Base-by-base conservation (phyloP, 2,113 vertebrate species). In the Podarcis raffonei region DNA sequence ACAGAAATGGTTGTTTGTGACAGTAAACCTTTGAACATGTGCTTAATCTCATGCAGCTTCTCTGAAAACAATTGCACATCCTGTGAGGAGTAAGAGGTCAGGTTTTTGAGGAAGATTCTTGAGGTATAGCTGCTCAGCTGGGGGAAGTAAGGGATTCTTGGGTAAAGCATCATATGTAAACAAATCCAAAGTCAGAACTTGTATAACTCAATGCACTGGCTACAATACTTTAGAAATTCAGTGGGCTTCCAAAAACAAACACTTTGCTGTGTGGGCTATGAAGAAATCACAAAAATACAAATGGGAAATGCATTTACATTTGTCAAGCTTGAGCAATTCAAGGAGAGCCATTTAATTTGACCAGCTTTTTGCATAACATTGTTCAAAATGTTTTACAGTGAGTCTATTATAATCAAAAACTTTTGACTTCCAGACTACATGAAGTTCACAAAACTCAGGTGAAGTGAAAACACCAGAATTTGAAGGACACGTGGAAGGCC, bases 401-500 rank as follows among this genome's bases (percentile, higher is more conserved):
- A 91, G 0, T 0, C 79, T 53, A 75, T 87, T 32, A 30, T 59
- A 37, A 81, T 84, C 2, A 89, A 90, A 69, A 32, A 66, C 86
- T 62, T 12, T 23, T 78, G 39, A 30, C 37, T 72, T 42, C 32
- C 75, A 69, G 85, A 86, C 39, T 0, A 0, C 6, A 32, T 27
- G 2, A 2, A 69, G 35, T 66, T 35, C 48, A 8, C 23, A 53
- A 57, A 84, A 57, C 20, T 75, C 89, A 35, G 86, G n/a, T 8
- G 85, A 92, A 92, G 53, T 48, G 87, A 75, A 86, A 89, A 88
- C 81, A 88, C 1, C 35, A 53, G 25, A 62, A 80, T 84, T 71
- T 90, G 88, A 94, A 91, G 90, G 94, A 75, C 94, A 84, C 22
- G 0, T 0, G 20, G 88, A 94, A 94, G 92, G 81, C 90, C 87